Conservation (phyloP, 2,888 invertebrate species). For the Andrena marginata region DNA sequence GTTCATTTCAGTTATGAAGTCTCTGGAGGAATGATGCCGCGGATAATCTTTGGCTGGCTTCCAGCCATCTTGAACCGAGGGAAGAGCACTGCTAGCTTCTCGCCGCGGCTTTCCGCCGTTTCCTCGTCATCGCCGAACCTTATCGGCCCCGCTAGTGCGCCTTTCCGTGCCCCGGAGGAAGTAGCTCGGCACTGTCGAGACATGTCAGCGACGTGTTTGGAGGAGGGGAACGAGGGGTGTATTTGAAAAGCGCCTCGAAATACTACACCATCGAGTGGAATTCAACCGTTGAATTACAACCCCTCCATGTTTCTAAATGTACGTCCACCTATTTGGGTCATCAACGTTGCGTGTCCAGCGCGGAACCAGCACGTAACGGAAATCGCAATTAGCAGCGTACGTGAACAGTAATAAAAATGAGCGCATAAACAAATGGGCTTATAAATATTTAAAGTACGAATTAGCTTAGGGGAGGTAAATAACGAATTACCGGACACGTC, state of each 20-base stretch:
- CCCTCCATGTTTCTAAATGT: too few species aligned
- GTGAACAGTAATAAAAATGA: conserved; percentile 27
- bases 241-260: neutral
- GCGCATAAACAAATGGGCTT: neutral
- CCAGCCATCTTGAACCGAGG: conserved; percentile 43
- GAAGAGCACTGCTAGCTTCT: conserved; percentile 31
- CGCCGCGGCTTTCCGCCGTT: conserved; percentile 7
- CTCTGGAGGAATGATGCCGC: conserved; percentile 38
- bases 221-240: neutral
- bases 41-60: conserved; percentile 61
- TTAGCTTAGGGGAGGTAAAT: too few species aligned
- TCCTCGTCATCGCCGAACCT: conserved; percentile 13
- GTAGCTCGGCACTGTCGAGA: conserved; percentile 34
- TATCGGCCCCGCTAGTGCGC: conserved; percentile 31
- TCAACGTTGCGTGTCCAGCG: conserved; percentile 2
- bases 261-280: neutral
- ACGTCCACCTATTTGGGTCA: too few species aligned
- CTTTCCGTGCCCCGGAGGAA: conserved; percentile 31
- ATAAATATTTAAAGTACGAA: conserved; percentile 13
- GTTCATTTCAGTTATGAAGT: conserved; percentile 58
- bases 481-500: too few species aligned
- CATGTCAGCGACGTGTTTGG: conserved; percentile 9
- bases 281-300: too few species aligned
- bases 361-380: conserved; percentile 26
- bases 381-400: conserved; percentile 38